These are phyloP conservation scores for Marronus borbonicus DNA, from an alignment of 2,888 invertebrate genomes.

Conservation along the genomic window DNA sequence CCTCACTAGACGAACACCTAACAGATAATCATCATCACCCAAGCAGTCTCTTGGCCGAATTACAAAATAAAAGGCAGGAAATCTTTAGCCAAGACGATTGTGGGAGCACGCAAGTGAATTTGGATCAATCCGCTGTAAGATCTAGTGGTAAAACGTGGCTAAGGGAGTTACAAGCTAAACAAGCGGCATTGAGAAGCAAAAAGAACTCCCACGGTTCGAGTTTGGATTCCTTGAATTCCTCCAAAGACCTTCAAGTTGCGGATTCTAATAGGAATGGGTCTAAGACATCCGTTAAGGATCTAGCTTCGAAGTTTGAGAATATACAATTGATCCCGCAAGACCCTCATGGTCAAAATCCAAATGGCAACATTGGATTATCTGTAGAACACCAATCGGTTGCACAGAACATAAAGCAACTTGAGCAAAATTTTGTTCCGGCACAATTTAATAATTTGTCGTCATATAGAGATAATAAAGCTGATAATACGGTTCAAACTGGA, in stretches of 20 bases:
- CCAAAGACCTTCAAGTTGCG: conserved; percentile 40
- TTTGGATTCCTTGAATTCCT: conserved; percentile 39
- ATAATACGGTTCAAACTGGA: conserved; percentile 58
- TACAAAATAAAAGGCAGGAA: conserved; percentile 78
- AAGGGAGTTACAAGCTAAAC: conserved; percentile 86
- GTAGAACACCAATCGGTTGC: conserved; percentile 21
- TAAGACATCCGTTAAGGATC: conserved; percentile 79
- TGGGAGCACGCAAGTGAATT: conserved; percentile 56
- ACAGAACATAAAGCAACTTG: conserved; percentile 27
- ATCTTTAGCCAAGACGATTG: conserved; percentile 75
- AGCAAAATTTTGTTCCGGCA: conserved; percentile 28
- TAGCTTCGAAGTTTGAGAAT: conserved; percentile 86
- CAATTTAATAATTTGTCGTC: conserved; percentile 7
- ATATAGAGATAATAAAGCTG: conserved; percentile 54
- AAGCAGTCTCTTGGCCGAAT: conserved; percentile 75
- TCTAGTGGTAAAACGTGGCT: conserved; percentile 79
- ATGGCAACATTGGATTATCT: background rate
- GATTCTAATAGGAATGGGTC: conserved; percentile 8
- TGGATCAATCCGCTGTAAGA: conserved; percentile 61
- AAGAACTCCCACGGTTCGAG: conserved; percentile 60
- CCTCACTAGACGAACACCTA: conserved; percentile 74
- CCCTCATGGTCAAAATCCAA: conserved; percentile 19
- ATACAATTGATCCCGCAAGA: conserved; percentile 67
- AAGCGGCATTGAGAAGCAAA: conserved; percentile 77
- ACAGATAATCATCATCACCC: conserved; percentile 58